Conservation (phyloP, 2,888 invertebrate species). For the Cheiracanthium punctorium region DNA sequence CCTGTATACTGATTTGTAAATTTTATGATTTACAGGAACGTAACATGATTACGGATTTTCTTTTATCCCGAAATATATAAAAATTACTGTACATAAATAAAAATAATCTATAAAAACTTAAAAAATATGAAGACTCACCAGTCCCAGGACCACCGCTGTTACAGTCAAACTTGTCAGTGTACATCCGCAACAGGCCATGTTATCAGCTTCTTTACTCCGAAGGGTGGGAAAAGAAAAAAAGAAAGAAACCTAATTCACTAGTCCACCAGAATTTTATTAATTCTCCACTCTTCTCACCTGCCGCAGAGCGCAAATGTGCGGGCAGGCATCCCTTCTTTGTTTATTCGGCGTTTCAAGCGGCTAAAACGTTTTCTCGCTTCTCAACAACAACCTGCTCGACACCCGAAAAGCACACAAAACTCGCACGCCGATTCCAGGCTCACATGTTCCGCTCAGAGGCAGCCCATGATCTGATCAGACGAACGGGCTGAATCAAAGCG, state of each 20-base stretch:
- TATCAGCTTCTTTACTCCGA: background rate
- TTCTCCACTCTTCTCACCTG: background rate
- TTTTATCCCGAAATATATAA: no score
- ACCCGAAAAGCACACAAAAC: background rate
- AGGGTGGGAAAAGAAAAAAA: no score
- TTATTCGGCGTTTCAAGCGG: background rate
- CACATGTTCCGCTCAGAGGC: background rate
- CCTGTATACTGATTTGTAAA: no score
- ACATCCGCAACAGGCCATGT: slow-evolving; percentile 58
- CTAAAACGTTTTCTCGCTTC: background rate
- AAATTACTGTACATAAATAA: no score
- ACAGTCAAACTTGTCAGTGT: slow-evolving; percentile 39
- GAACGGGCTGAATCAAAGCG: no score
- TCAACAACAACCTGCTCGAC: background rate
- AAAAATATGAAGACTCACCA: slow-evolving; percentile 64
- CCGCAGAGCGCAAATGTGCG: background rate
- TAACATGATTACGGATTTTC: no score
- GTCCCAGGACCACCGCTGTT: slow-evolving; percentile 57
- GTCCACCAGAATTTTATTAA: no score
- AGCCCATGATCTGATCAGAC: background rate
- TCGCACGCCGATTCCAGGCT: background rate
- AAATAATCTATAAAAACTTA: no score
- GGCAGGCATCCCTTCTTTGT: background rate
- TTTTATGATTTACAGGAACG: no score
- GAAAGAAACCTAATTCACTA: no score